Evolutionary conservation across 2,888 invertebrate species (phyloP), one percentile per base, ranked within the genome.

Genomic region (Eristalinus sepulchralis): DNA sequence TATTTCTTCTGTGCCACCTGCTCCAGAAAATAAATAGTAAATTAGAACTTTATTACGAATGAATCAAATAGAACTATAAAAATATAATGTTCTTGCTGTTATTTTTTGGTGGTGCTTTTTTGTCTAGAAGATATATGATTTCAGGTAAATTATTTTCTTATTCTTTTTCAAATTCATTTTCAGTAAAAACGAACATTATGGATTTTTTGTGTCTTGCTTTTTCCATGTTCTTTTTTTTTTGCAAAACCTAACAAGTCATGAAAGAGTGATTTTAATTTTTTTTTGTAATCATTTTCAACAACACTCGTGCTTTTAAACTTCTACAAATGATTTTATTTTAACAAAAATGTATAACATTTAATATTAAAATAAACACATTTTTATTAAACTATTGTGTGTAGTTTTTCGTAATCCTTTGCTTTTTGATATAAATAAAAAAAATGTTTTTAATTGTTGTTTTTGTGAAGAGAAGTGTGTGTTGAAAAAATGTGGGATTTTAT

Each of bases 301-400:
- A 78, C 57, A 78, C 78, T 71, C 70, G 78, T 63, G 63, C 55
- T 31, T 77, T 68, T 33, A 24, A 76, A 66, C 64, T 55, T 20
- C 55, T 39, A 59, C 6, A 55, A 76, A 17, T 66, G 59, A 76
- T 67, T 33, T 27, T n/a, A 47, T 39, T 53, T 60, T 13, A 34
- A 77, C 33, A 33, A 22, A 77, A 77, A 70, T 70, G 55, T 70
- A 36, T 62, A 59, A 77, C 68, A 70, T 68, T 63, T 47, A 55
- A 64, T 31, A 68, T 60, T 53, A 27, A 53, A 67, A 71, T 20
- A 57, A 57, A 57, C 57, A 67, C 39, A 59, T 76, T 67, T 67
- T 31, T 17, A 68, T 68, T 20, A 77, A 77, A 39, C 22, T 63
- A 70, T 70, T 55, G 53, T 31, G 24, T 59, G 39, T 27, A 36